Base-by-base conservation (phyloP, 2,797 vertebrate species). In the Gadopsis bispinosus region DNA sequence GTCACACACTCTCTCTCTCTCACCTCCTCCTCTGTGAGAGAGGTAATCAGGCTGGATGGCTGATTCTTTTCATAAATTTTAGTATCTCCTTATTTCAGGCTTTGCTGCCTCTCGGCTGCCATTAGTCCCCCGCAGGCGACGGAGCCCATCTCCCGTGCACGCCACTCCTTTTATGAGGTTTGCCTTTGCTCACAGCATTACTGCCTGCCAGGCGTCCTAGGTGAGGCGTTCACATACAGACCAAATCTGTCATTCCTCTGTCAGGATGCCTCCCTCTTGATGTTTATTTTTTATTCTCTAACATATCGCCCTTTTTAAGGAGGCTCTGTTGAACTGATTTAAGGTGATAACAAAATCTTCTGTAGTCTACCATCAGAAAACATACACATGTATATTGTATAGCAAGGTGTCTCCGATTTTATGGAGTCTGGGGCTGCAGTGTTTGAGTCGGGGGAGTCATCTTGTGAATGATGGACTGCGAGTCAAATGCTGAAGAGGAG, bases 71-170 rank as follows among this genome's bases (percentile, higher is more conserved):
- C 92, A 94, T 90, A 89, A 69, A 91, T 91, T 93, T 92, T 89
- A 88, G 85, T 85, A 91, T 92, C 91, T 87, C 88, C 89, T 94
- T 93, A 93, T 94, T 94, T 94, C 92, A 93, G 90, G 92, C 88
- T 83, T 93, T 92, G 88, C 91, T 92, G 91, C 92, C 87, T 89
- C 88, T 86, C 83, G 77, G 77, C 87, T 92, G 91, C 91, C 90
- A 90, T 93, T 93, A 93, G 90, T 89, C 75, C 83, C 84, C 89
- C 77, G 73, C 83, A 89, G 90, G 83, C 86, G 72, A 88, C 84
- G 50, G 75, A 88, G 86, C 86, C 81, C 88, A 87, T 90, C 87
- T 92, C 83, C 84, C 84, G 80, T 75, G 69, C 87, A 90, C 45
- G 66, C 68, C 60, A 39, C 81, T 73, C 83, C 74, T 90, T 92